Base-by-base conservation (phyloP, 2,888 invertebrate species). In the Tipula lateralis region DNA sequence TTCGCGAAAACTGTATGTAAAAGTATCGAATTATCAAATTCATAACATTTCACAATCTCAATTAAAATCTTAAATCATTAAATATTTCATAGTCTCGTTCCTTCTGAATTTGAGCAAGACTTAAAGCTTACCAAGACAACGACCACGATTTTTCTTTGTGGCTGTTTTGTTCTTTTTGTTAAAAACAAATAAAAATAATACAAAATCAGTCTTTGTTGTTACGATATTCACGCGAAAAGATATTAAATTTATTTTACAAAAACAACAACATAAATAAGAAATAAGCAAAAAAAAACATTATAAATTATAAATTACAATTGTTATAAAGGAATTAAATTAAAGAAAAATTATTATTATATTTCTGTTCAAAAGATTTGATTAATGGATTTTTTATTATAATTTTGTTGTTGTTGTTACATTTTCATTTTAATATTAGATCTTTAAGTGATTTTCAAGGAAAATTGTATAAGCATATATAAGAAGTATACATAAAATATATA, bases 141-240 rank as follows among this genome's bases (percentile, higher is more conserved):
- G 24, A 66, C 24, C 66, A 66, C 24, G 66, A 24, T 66, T 66
- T 24, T 24, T 66, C 66, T 66, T 66, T 66, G 66, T 24, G 66
- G 66, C 66, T 24, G 12, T 24, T 66, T 66, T 66, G 2, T 66
- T 24, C 66, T 66, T 50, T 16, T 66, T 66, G 24, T 12, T 66
- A 66, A 66, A 66, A 66, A 66, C 66, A 66, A 66, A 66, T 66
- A 66, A 66, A n/a, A n/a, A n/a, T n/a, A n/a, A n/a, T n/a, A 66
- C 66, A 66, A 66, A n/a, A 66, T 66, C 24, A 24, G 66, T 24
- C 66, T 66, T 66, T 66, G 66, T 66, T 66, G 66, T 19, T 66
- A 24, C 66, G 19, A 9, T 24, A 66, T 24, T 66, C 66, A 12
- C 66, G 24, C 66, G 66, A 66, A 66, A 66, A 66, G 66, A 66